These are phyloP conservation scores for Chymomyza procnemis DNA, from an alignment of 2,888 invertebrate species.

Conservation along the genomic window DNA sequence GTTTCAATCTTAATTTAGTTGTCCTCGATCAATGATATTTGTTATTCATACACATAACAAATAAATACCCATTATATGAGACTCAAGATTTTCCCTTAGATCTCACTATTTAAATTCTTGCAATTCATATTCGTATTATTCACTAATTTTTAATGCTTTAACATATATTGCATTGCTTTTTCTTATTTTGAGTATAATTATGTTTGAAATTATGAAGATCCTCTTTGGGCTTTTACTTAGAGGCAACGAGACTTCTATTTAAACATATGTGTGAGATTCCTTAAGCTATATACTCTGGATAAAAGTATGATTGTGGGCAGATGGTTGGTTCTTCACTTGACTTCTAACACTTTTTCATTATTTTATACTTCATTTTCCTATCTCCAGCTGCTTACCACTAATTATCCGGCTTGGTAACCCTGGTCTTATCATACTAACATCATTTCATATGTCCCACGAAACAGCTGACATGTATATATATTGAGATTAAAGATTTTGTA, in stretches of 20 bases:
- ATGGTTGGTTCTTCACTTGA: slow-evolving; percentile 72
- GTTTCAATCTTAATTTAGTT: background rate
- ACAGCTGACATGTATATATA: slow-evolving; percentile 41
- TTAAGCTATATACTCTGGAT: slow-evolving; percentile 31
- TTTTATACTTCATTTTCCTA: background rate
- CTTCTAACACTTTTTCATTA: slow-evolving; percentile 52
- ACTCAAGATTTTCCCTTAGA: slow-evolving; percentile 29
- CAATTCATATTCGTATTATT: background rate
- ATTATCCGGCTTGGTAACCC: too few relatives aligned
- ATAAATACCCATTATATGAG: slow-evolving; percentile 9
- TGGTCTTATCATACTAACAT: background rate
- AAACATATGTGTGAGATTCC: slow-evolving; percentile 9
- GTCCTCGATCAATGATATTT: background rate
- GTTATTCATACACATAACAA: slow-evolving; percentile 4
- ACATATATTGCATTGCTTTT: background rate
- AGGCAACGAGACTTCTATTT: slow-evolving; percentile 29
- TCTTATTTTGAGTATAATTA: background rate
- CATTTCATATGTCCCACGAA: slow-evolving; percentile 35
- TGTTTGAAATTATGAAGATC: background rate
- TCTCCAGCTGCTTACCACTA: background rate
- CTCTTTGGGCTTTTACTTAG: background rate
- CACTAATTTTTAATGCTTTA: too few relatives aligned
- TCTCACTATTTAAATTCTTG: background rate
- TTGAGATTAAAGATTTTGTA: background rate
- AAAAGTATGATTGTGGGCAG: slow-evolving; percentile 71